Percentiles rank a stretch among this genome's conserved stretches.
phyloP scores from a whole-genome alignment of 2,797 vertebrate species.

The Dermochelys coriacea region DNA sequence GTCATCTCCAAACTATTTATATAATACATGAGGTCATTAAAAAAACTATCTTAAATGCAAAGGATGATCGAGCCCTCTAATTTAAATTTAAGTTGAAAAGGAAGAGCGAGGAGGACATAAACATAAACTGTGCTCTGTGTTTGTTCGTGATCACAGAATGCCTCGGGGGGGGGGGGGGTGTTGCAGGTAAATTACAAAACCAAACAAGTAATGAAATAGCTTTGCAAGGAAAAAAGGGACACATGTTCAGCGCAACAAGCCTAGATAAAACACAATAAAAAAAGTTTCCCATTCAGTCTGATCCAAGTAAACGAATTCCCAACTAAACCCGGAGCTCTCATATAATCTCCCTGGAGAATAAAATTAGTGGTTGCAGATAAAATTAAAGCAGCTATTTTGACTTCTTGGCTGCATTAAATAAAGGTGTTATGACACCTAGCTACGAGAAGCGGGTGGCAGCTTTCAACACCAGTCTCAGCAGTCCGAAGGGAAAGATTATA shows the following conservation, averaged over 20 bases:
- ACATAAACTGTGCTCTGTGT: background rate
- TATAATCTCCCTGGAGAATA: slow-evolving; percentile 6
- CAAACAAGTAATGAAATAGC: background rate
- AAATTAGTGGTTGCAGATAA: slow-evolving; percentile 41
- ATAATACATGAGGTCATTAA: background rate
- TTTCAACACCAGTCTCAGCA: background rate
- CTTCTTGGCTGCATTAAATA: slow-evolving; percentile 28
- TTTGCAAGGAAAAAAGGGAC: background rate
- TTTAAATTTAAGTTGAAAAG: background rate
- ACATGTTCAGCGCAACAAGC: background rate
- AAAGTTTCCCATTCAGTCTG: background rate
- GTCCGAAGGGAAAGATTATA: background rate
- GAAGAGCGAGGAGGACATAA: background rate
- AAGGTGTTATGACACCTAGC: slow-evolving; percentile 58
- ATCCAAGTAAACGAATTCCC: slow-evolving; percentile 11
- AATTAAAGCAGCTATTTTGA: slow-evolving; percentile 59
- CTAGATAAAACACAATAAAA: background rate
- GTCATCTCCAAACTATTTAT: background rate
- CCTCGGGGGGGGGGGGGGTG: background rate
- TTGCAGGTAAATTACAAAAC: background rate
- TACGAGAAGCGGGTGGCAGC: background rate
- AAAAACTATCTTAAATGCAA: background rate
- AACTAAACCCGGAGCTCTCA: background rate
- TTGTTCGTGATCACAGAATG: background rate
- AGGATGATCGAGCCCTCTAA: background rate